Conservation (phyloP, 1,140 invertebrate genomes). For the Leptopilina boulardi region DNA sequence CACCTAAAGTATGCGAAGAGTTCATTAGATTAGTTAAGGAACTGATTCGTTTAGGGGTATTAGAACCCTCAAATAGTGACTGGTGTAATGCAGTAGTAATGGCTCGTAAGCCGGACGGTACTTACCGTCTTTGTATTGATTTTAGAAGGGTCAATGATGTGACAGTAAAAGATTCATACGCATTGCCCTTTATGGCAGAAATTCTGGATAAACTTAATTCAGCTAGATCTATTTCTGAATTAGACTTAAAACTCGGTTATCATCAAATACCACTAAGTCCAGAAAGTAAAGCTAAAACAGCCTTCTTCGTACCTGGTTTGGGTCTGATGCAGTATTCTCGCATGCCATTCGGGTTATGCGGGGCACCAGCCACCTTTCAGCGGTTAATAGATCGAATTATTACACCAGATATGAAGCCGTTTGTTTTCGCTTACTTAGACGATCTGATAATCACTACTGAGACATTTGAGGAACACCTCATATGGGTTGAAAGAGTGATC, state of each 20-base stretch:
- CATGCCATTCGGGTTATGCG: constrained; percentile 71
- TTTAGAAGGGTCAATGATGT: constrained; percentile 69
- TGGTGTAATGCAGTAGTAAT: too few species aligned
- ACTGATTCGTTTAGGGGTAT: too few species aligned
- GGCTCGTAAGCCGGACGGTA: too few species aligned
- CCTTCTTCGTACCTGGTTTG: constrained; percentile 69
- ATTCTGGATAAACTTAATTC: constrained; percentile 69
- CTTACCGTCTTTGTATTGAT: constrained; percentile 73
- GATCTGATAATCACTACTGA: too few species aligned
- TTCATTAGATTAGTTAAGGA: constrained; percentile 45
- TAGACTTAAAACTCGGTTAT: constrained; percentile 42
- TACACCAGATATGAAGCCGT: constrained; percentile 17
- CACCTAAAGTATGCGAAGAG: background rate
- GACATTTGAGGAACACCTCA: too few species aligned
- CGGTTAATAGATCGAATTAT: constrained; percentile 61
- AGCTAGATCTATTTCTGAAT: constrained; percentile 61
- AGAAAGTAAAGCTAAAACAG: constrained; percentile 65
- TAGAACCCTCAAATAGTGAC: too few species aligned
- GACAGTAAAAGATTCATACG: constrained; percentile 70
- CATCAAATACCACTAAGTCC: constrained; percentile 12
- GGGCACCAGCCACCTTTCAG: constrained; percentile 66
- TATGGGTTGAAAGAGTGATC: background rate
- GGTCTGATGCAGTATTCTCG: constrained; percentile 68
- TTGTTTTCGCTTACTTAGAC: too few species aligned
- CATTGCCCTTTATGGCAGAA: constrained; percentile 74